Percentiles rank a stretch among this genome's conserved stretches.
Conservation (phyloP, 2,888 invertebrate species). For the Petrolisthes manimaculis region DNA sequence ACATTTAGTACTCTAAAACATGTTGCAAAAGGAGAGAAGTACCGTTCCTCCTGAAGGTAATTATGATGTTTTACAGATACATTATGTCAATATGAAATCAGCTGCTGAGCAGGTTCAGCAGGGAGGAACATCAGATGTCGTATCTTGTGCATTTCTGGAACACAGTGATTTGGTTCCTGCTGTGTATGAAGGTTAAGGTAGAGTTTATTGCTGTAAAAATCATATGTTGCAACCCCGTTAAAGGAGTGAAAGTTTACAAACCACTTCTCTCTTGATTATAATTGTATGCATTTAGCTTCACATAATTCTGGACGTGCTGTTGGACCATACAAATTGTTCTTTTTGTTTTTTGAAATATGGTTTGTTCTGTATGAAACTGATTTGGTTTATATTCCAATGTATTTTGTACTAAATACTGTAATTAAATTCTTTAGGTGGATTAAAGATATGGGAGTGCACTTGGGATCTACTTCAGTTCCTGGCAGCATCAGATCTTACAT, state of each 20-base stretch:
- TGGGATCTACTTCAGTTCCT: slow-evolving; percentile 82
- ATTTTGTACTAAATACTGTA: background rate
- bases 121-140: slow-evolving; percentile 1
- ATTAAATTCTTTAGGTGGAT: slow-evolving; percentile 78
- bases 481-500: slow-evolving; percentile 69
- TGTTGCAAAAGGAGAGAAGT: background rate
- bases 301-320: background rate
- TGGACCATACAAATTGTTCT: background rate
- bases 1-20: background rate
- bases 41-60: background rate
- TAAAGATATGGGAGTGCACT: slow-evolving; percentile 97
- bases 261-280: too few relatives aligned
- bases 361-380: background rate
- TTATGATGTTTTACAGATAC: background rate
- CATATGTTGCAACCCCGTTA: background rate
- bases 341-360: background rate
- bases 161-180: slow-evolving; percentile 79
- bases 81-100: background rate
- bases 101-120: slow-evolving; percentile 23
- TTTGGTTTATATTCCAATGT: background rate
- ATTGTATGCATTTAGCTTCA: too few relatives aligned
- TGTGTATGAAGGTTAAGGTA: slow-evolving; percentile 80
- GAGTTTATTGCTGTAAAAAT: slow-evolving; percentile 7
- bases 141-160: slow-evolving; percentile 23
- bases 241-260: too few relatives aligned